Percentiles rank a stretch among this genome's conserved stretches.
These are phyloP conservation scores for Catharus minimus DNA, from an alignment of 2,113 vertebrate species.

Conservation along the genomic window DNA sequence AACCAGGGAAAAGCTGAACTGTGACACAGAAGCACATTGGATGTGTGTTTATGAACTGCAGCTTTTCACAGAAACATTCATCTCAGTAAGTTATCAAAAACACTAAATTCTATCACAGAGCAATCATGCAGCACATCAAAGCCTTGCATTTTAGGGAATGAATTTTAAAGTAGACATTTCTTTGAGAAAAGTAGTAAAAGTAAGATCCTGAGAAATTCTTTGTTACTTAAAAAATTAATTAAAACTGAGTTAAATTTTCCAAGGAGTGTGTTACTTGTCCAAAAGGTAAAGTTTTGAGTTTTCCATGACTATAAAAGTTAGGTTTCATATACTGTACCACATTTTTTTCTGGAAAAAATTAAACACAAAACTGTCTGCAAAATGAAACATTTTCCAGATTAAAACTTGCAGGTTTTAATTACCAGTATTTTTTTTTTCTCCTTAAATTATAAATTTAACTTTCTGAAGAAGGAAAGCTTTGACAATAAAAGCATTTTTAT, in stretches of 20 bases:
- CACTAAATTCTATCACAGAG: neutral
- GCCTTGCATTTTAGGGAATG: neutral
- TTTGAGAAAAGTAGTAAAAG: neutral
- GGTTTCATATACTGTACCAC: accelerated
- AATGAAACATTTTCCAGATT: neutral
- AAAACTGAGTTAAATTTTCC: neutral
- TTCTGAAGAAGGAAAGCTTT: neutral
- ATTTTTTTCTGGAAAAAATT: neutral
- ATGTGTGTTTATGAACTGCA: neutral
- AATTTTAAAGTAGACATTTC: neutral
- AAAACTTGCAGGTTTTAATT: neutral
- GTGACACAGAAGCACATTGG: neutral
- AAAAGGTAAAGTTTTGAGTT: neutral
- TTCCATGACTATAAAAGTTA: neutral
- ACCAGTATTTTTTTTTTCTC: neutral
- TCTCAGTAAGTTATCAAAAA: neutral
- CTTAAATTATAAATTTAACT: neutral
- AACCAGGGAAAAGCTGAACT: neutral
- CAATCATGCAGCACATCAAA: neutral
- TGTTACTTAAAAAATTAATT: accelerated
- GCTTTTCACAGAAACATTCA: neutral
- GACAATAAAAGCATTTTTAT: neutral
- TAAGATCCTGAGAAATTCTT: neutral
- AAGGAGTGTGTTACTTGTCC: neutral
- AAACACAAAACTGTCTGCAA: neutral